phyloP scores from a whole-genome alignment of 2,888 invertebrate species.

The Blastobasis adustella region DNA sequence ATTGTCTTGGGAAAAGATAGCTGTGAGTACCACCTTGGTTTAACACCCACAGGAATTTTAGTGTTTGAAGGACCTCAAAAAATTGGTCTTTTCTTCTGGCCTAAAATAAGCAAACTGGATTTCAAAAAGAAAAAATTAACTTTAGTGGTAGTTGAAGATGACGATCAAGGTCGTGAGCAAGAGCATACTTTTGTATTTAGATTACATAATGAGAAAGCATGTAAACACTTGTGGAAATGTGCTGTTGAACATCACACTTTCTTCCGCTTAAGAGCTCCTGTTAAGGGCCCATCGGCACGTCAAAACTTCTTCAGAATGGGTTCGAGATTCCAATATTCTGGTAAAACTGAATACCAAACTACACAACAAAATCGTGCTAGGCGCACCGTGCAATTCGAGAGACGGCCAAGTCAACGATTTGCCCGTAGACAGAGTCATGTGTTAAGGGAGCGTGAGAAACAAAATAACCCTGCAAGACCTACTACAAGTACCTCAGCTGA shows the following conservation, averaged over 20 bases:
- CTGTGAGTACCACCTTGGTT: conserved; percentile 94
- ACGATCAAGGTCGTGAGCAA: conserved; percentile 96
- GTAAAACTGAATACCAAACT: conserved; percentile 98
- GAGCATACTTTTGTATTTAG: conserved; percentile 99
- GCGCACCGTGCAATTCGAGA: conserved; percentile 95
- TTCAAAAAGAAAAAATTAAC: conserved; percentile 99
- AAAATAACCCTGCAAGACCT: conserved; percentile 46
- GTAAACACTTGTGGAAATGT: conserved; percentile 99
- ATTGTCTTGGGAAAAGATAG: conserved; percentile 97
- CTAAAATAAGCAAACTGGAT: conserved; percentile 97
- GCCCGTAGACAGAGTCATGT: conserved; percentile 94
- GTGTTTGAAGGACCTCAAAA: conserved; percentile 98
- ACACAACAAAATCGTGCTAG: conserved; percentile 92
- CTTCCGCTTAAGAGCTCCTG: conserved; percentile 93
- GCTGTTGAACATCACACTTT: conserved; percentile 99
- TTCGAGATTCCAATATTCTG: conserved; percentile 94
- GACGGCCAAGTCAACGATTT: conserved; percentile 96
- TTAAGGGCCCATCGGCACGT: conserved; percentile 89
- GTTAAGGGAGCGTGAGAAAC: conserved; percentile 84
- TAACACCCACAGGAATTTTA: conserved; percentile 98
- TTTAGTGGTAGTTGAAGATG: conserved; percentile 98
- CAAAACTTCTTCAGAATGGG: conserved; percentile 99
- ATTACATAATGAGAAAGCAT: conserved; percentile 96
- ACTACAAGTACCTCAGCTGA: conserved; percentile 40
- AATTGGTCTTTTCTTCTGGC: conserved; percentile 99